Evolutionary conservation across 2,888 invertebrate species (phyloP), one percentile per base, ranked within the genome.

Genomic region (Yponomeuta cagnagella): DNA sequence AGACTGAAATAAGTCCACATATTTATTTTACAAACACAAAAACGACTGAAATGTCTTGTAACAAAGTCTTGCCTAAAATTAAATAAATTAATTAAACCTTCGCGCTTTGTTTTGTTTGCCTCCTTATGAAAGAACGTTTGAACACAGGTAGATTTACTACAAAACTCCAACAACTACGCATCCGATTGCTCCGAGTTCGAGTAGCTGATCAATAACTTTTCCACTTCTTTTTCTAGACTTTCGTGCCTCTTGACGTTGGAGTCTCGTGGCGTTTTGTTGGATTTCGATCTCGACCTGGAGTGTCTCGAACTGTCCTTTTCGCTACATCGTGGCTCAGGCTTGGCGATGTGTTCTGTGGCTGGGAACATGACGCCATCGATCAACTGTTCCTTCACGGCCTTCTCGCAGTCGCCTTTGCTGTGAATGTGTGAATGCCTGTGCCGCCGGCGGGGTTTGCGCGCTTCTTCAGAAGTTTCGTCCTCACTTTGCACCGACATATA

Each of bases 171-270:
- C 15, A 58, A 12, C 52, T 58, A 58, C 52, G 52, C 12, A 58
- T 58, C 52, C 15, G 52, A 58, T 15, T 15, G 52, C 12, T 58
- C 52, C 6, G 52, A 58, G 52, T 58, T 58, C 1, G 52, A 58
- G 52, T 58, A 58, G 52, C 52, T 79, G 64, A 75, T 78, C 70
- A 90, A 80, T 71, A 89, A 79, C 80, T 85, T 87, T 75, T 88
- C 84, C 52, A 89, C 82, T 81, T 87, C 86, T 74, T 86, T 86
- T 73, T 90, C 89, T 77, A 90, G 80, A 76, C 72, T 78, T 69
- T 79, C 78, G 71, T 77, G 84, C 71, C 74, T 79, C 73, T 77
- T 48, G 77, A 73, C 5, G 75, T 71, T 3, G 43, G 5, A 8
- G 43, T 43, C 43, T 43, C 43, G 43, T 12, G 15, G 52, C 12